These are phyloP conservation scores for Tethea ocularis DNA, from an alignment of 2,888 invertebrate species.

Conservation along the genomic window DNA sequence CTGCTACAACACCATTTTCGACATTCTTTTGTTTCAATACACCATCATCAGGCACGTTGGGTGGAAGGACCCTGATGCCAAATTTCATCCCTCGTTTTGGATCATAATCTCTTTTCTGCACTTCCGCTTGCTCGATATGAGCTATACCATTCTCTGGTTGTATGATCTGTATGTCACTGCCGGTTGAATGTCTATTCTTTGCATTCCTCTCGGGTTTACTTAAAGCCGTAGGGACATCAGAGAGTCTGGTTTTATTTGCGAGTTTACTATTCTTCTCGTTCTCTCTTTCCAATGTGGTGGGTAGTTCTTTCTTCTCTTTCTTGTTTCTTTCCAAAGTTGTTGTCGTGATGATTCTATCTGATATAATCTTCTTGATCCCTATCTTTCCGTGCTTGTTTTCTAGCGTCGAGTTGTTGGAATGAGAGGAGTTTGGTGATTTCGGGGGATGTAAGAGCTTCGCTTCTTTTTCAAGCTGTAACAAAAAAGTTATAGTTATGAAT, in stretches of 20 bases:
- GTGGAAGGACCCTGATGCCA: slow-evolving; percentile 87
- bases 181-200: slow-evolving; percentile 69
- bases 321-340: slow-evolving; percentile 76
- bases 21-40: slow-evolving; percentile 72
- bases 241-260: slow-evolving; percentile 63
- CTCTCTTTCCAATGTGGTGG: slow-evolving; percentile 75
- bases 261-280: slow-evolving; percentile 78
- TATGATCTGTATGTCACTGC: slow-evolving; percentile 69
- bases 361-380: slow-evolving; percentile 78
- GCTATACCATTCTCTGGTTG: slow-evolving; percentile 70
- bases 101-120: slow-evolving; percentile 83
- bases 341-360: slow-evolving; percentile 75
- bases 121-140: slow-evolving; percentile 74
- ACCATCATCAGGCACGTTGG: slow-evolving; percentile 80
- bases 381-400: slow-evolving; percentile 76
- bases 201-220: slow-evolving; percentile 71
- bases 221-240: slow-evolving; percentile 56
- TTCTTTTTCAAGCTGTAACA: slow-evolving; percentile 80
- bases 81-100: slow-evolving; percentile 86
- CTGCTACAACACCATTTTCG: slow-evolving; percentile 67
- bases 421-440: slow-evolving; percentile 70
- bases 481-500: too few species aligned
- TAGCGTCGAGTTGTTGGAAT: slow-evolving; percentile 77
- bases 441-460: slow-evolving; percentile 74
- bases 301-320: slow-evolving; percentile 71